Evolutionary conservation across 1,140 invertebrate genomes (phyloP).

Genomic region (Cyclargus thomasi): DNA sequence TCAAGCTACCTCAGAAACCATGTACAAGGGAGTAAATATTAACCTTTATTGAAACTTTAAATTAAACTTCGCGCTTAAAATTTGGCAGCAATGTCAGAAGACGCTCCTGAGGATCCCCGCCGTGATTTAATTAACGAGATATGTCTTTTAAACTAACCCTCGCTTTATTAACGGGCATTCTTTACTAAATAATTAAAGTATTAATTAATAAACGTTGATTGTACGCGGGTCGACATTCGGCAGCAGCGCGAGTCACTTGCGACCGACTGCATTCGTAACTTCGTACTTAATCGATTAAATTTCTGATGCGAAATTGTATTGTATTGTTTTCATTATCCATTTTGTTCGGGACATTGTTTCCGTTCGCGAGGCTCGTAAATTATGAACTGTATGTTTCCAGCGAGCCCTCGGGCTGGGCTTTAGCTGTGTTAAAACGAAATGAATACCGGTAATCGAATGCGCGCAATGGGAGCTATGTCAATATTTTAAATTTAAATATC

Average conservation of each 20-base stretch:
- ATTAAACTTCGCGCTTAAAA: slow-evolving; percentile 62
- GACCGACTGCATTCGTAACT: slow-evolving; percentile 46
- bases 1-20: slow-evolving; percentile 26
- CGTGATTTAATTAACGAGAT: slow-evolving; percentile 74
- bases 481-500: slow-evolving; percentile 72
- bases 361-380: slow-evolving; percentile 64
- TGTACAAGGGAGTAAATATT: slow-evolving; percentile 46
- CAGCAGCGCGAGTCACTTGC: slow-evolving; percentile 31
- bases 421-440: slow-evolving; percentile 69
- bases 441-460: slow-evolving; percentile 71
- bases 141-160: slow-evolving; percentile 66
- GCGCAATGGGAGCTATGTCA: slow-evolving; percentile 65
- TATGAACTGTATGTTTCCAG: slow-evolving; percentile 67
- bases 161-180: slow-evolving; percentile 17
- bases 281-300: slow-evolving; percentile 61
- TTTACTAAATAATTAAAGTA: slow-evolving; percentile 22
- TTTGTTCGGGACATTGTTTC: slow-evolving; percentile 68
- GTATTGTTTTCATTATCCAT: slow-evolving; percentile 69
- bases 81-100: slow-evolving; percentile 57
- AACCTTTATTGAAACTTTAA: slow-evolving; percentile 57
- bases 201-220: slow-evolving; percentile 20
- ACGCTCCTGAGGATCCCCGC: slow-evolving; percentile 53
- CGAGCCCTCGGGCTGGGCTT: slow-evolving; percentile 59
- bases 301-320: slow-evolving; percentile 67
- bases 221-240: slow-evolving; percentile 12